Conservation (phyloP, 2,113 vertebrate genomes). For the Anolis carolinensis region DNA sequence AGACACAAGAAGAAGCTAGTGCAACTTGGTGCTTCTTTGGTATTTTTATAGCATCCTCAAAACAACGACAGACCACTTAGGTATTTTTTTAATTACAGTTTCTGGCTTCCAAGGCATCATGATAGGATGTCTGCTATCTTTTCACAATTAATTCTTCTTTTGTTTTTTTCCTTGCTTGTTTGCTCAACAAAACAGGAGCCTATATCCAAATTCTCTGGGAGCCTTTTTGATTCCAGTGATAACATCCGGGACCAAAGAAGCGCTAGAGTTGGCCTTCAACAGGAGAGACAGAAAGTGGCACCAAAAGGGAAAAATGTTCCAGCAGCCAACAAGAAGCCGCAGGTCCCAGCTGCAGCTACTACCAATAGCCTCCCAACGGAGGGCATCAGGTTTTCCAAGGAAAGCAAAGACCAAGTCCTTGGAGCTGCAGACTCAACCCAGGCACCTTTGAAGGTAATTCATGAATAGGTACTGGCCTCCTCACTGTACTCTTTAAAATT, state of each 20-base stretch:
- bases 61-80: too few species aligned
- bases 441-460: constrained; percentile 55
- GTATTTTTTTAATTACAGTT: neutral
- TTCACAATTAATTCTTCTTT: neutral
- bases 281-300: constrained; percentile 66
- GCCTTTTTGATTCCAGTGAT: constrained; percentile 57
- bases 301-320: constrained; percentile 52
- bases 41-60: neutral
- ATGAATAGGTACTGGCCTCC: neutral
- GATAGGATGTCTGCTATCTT: neutral
- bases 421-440: neutral
- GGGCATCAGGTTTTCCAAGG: neutral
- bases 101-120: neutral
- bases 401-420: constrained; percentile 2
- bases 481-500: neutral
- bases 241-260: constrained; percentile 47
- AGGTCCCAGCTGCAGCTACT: neutral
- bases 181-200: constrained; percentile 60
- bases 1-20: too few species aligned
- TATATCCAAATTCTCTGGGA: constrained; percentile 67
- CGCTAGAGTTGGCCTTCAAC: constrained; percentile 38
- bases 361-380: neutral
- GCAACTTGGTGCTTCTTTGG: neutral
- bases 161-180: constrained; percentile 22
- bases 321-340: constrained; percentile 51